Evolutionary conservation across 2,888 invertebrate genomes (phyloP), one percentile per base, ranked within the genome.

Genomic region (Lasioglossum morio): DNA sequence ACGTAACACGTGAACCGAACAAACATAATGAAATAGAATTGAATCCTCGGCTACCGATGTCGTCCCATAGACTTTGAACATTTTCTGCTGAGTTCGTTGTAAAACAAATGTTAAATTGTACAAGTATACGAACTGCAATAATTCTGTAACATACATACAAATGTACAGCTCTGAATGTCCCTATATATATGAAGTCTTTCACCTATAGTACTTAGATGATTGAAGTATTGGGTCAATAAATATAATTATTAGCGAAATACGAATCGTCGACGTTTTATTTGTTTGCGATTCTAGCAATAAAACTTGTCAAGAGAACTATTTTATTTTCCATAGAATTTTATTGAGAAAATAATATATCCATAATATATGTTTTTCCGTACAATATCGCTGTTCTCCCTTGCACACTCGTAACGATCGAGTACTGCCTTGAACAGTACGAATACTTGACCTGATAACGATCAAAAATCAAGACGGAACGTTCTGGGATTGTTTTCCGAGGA

Each of bases 171-270:
- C 53, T 73, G 34, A 86, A 77, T 79, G 76, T 80, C 75, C 60
- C 76, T 30, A 66, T 82, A 79, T 82, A 79, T 72, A 75, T 82
- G 70, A 82, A 82, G 82, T 85, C 85, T 85, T 85, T 85, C 84
- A 84, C 72, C 10, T 30, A 57, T 72, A 83, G 66, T 85, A 84
- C 72, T 79, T 85, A 86, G 77, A 53, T 27, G 12, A 84, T 73
- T 85, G 43, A 85, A 79, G 63, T 77, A 81, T 81, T 86, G 30
- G 40, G n/a, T 77, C 63, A 85, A 85, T 81, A 86, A 86, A 86
- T 43, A 66, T 60, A 34, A 57, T 87, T 79, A 57, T 87, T 79
- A 82, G 46, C 34, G 77, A 43, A 74, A 86, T 12, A 43, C n/a
- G 12, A 76, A 72, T 34, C 34, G 30, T 12, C 37, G 34, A 57